phyloP scores from a whole-genome alignment of 2,888 invertebrate species.

The Eugnorisma glareosa region DNA sequence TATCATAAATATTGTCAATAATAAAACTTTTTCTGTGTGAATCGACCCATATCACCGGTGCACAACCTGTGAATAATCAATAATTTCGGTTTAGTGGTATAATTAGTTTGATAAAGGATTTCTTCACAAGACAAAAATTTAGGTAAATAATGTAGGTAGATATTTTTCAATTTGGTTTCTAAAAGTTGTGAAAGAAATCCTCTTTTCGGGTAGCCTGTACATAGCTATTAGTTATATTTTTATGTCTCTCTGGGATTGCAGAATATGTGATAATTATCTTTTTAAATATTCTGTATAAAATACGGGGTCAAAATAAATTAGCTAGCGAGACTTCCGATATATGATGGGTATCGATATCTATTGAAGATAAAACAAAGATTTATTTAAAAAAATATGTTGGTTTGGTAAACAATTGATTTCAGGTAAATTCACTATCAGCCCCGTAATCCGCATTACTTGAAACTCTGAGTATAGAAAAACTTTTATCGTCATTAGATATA shows the following conservation, averaged over 20 bases:
- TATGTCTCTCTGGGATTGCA: conserved; percentile 51
- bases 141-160: conserved; percentile 26
- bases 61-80: conserved; percentile 44
- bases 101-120: conserved; percentile 35
- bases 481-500: neutral
- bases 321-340: neutral
- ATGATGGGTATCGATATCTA: neutral
- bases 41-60: conserved; percentile 28
- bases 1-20: conserved; percentile 29
- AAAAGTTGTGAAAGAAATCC: conserved; percentile 49
- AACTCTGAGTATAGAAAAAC: neutral
- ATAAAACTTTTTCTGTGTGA: conserved; percentile 14
- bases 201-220: conserved; percentile 75
- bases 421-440: too few species aligned
- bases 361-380: neutral
- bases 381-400: too few species aligned
- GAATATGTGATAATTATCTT: conserved; percentile 60
- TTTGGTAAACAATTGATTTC: too few species aligned
- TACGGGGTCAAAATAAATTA: conserved; percentile 1
- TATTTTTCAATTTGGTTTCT: conserved; percentile 13
- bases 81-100: conserved; percentile 44
- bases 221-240: conserved; percentile 65
- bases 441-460: too few species aligned
- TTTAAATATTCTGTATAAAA: conserved; percentile 37
- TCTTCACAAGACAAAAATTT: conserved; percentile 32